Evolutionary conservation across 2,113 vertebrate species (phyloP).

Genomic region (Aplodontia rufa): DNA sequence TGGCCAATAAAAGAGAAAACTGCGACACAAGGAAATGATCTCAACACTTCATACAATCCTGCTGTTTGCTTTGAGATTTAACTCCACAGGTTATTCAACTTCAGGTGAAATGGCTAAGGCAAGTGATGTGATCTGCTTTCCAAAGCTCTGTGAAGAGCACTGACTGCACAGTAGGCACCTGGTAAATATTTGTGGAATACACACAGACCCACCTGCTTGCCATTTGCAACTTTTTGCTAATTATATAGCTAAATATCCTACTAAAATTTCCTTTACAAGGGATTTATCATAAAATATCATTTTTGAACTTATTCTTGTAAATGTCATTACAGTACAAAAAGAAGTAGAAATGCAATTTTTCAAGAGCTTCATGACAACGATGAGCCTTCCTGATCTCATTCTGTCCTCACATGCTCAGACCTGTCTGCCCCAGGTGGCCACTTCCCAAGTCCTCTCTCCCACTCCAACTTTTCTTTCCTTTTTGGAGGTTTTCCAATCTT

Average conservation of each 20-base stretch:
- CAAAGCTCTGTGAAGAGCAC: neutral
- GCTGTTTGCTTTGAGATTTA: neutral
- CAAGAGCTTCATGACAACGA: neutral
- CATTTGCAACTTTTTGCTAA: neutral
- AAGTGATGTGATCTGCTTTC: neutral
- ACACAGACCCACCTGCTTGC: neutral
- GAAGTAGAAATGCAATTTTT: neutral
- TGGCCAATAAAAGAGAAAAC: neutral
- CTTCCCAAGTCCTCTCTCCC: neutral
- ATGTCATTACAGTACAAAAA: neutral
- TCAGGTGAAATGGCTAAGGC: neutral
- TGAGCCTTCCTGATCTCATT: neutral
- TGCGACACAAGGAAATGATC: neutral
- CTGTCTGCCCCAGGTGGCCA: neutral
- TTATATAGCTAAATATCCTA: neutral
- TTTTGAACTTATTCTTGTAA: conserved; percentile 27
- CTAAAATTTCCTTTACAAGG: conserved; percentile 2
- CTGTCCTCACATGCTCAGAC: neutral
- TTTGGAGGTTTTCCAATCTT: neutral
- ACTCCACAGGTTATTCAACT: neutral
- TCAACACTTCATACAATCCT: neutral
- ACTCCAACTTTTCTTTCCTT: neutral
- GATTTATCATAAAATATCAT: neutral
- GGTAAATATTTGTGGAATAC: neutral
- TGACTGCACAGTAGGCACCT: neutral